Evolutionary conservation across 1,140 invertebrate genomes (phyloP).

Genomic region (Teleogryllus occipitalis): DNA sequence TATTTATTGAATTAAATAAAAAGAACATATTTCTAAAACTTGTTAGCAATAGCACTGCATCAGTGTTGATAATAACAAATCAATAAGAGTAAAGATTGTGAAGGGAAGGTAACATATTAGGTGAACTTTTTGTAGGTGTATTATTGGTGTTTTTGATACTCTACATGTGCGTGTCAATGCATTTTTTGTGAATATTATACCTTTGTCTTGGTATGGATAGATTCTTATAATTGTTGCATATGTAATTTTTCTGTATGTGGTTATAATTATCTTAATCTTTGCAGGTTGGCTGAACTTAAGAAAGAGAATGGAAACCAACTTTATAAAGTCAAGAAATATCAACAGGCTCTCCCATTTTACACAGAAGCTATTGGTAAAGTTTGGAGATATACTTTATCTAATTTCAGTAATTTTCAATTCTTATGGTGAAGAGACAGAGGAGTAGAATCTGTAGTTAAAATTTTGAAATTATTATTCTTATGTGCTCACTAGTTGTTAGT

Average conservation of each 20-base stretch:
- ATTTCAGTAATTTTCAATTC: constrained; percentile 15
- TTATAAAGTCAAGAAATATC: constrained; percentile 80
- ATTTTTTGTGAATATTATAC: not conserved
- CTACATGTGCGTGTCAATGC: not conserved
- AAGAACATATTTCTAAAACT: no score
- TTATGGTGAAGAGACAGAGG: not conserved
- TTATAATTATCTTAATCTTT: constrained; percentile 32
- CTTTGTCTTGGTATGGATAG: not conserved
- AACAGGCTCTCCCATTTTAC: constrained; percentile 72
- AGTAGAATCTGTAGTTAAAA: not conserved
- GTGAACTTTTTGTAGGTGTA: not conserved
- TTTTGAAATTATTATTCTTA: no score
- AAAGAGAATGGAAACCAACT: constrained; percentile 82
- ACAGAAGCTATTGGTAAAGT: constrained; percentile 71
- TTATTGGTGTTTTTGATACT: not conserved
- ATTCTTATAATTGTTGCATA: not conserved
- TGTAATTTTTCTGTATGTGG: not conserved
- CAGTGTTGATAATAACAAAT: not conserved
- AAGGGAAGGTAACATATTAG: not conserved
- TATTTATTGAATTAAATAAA: no score
- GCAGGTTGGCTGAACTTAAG: constrained; percentile 70
- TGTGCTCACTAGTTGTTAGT: no score
- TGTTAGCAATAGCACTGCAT: no score
- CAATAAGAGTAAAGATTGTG: not conserved
- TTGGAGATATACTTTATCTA: constrained; percentile 24